A percentile compares a stretch with the other conserved stretches of the same genome.
Conservation (phyloP, 2,113 vertebrate genomes). For the Oenanthe oenanthe region DNA sequence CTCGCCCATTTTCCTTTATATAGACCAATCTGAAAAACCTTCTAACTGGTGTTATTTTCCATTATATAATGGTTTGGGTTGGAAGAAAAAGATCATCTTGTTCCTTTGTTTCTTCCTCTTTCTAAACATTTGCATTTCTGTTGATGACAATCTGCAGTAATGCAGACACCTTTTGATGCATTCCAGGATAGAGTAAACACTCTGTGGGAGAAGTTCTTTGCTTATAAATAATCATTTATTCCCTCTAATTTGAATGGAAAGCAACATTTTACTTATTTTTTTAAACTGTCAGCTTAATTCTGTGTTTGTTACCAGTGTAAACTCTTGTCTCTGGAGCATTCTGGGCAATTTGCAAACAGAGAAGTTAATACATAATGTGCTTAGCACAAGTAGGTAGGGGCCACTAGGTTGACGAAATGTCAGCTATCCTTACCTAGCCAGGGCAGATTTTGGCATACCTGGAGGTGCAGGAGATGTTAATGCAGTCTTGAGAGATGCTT, state of each 20-base stretch:
- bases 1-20: background rate
- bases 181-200: background rate
- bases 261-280: background rate
- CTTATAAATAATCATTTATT: background rate
- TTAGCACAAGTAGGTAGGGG: background rate
- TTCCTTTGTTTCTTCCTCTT: background rate
- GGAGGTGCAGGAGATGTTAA: background rate
- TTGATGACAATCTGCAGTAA: background rate
- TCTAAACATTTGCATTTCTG: conserved; percentile 3
- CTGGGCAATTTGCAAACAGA: background rate
- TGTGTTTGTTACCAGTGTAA: background rate
- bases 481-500: background rate
- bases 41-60: background rate
- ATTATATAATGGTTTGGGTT: background rate
- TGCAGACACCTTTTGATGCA: background rate
- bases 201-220: background rate
- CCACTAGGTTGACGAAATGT: background rate
- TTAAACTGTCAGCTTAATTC: background rate
- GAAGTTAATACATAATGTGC: background rate
- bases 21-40: background rate
- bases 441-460: background rate
- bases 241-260: background rate
- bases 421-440: background rate
- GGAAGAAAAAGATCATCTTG: background rate
- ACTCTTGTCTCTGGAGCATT: background rate